phyloP scores from a whole-genome alignment of 2,797 vertebrate genomes.

The Nasua narica region DNA sequence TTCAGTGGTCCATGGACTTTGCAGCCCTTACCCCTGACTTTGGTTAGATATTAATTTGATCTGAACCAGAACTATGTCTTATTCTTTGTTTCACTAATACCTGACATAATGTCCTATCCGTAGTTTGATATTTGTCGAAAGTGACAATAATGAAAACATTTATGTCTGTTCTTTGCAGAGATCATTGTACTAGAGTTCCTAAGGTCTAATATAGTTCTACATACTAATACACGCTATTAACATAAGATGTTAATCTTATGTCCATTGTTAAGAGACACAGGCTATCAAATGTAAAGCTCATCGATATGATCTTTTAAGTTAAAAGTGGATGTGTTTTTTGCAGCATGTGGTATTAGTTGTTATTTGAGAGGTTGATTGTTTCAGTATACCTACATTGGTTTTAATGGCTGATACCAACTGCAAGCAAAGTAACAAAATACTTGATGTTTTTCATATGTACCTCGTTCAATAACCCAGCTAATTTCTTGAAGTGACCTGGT shows the following conservation, averaged over 20 bases:
- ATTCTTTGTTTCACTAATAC: conserved; percentile 10
- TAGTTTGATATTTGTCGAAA: conserved; percentile 23
- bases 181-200: conserved; percentile 4
- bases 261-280: not conserved
- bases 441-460: conserved; percentile 67
- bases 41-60: not conserved
- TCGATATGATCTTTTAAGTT: conserved; percentile 52
- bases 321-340: conserved; percentile 41
- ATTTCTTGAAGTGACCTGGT: conserved; percentile 77
- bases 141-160: not conserved
- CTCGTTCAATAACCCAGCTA: conserved; percentile 75
- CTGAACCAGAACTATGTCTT: not conserved
- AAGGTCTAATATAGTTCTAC: not conserved
- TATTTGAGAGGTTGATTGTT: conserved; percentile 16
- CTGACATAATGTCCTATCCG: not conserved
- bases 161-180: not conserved
- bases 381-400: conserved; percentile 54
- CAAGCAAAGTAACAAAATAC: conserved; percentile 68
- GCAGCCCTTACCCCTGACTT: not conserved
- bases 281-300: conserved; percentile 1
- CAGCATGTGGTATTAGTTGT: conserved; percentile 7
- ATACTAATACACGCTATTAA: not conserved
- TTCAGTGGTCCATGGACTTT: not conserved
- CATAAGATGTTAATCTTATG: too few species aligned
- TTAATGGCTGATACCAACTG: conserved; percentile 70